Evolutionary conservation across 2,113 vertebrate species (phyloP), one percentile per base, ranked within the genome.

Genomic region (Porphyrio hochstetteri): DNA sequence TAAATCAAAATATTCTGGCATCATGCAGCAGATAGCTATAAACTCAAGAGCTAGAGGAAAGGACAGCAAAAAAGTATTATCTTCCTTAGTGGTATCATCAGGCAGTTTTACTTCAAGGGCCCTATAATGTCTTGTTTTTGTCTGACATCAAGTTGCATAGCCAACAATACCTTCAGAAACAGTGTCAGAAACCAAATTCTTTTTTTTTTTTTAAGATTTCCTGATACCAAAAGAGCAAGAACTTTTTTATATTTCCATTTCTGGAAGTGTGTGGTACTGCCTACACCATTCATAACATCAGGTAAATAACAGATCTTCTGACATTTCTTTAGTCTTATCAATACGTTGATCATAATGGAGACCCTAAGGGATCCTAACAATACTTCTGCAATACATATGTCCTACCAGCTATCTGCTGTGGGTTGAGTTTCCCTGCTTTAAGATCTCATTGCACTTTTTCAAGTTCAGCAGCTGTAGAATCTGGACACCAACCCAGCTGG

Each of bases 281-380:
- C 53, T 79, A 5, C 36, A 38, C 35, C 65, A 13, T 61, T 89
- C 33, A 12, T 79, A 87, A 65, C 14, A 68, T 53, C 60, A 67
- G 50, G 33, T 65, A 67, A 88, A 59, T 78, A 86, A 84, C 71
- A 81, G 28, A 79, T 76, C 50, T 29, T 56, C 76, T 91, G 61
- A 23, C n/a, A 46, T 93, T 82, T 92, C 86, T 91, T 86, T 36
- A 79, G 69, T 69, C 35, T 71, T 95, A 76, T 87, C 38, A 81
- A 33, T 79, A 82, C 29, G 60, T 14, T 36, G 42, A 35, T 86
- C 77, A 93, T 87, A 48, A 79, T 57, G 63, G 77, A 82, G 57
- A 84, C 19, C 40, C 36, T 76, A 94, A 91, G 85, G 78, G 40
- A 76, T 82, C 63, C 50, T 85, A 80, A 52, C 38, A 56, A 36